Base-by-base conservation (phyloP, 2,888 invertebrate genomes). In the Halocaridina rubra region DNA sequence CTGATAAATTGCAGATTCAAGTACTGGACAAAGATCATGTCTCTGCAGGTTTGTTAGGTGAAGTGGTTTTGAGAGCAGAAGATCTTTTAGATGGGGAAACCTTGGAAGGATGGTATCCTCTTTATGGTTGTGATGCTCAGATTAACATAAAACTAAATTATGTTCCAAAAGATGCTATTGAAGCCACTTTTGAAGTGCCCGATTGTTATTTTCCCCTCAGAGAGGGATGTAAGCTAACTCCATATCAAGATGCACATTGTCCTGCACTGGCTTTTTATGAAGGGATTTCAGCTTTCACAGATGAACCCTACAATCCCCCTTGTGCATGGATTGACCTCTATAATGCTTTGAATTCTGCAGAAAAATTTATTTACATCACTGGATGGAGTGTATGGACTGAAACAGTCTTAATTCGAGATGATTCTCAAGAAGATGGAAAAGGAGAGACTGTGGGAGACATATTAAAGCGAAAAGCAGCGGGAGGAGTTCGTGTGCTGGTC, bases 301-400 rank as follows among this genome's bases (percentile, higher is more conserved):
- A 85, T 13, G 82, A 81, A 39, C 72, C 86, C 1, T 88, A 86
- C 75, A 53, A 79, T 5, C 69, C 87, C 2, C 85, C 87, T 32
- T 84, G 88, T 80, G 87, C 87, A 10, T 88, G 88, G 88, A 81
- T 71, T 39, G 88, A 88, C 57, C 39, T 88, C 7, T 88, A 88
- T 76, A 74, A 87, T 8, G 81, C 88, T 10, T 57, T 88, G 8
- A 71, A 29, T 67, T 67, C 74, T 32, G 88, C 88, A 10, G 81
- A 88, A 67, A 75, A 57, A 8, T 86, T 88, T 59, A 88, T 88
- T 8, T 88, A 88, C 64, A 76, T 88, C 32, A 87, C 88, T 10
- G 88, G 88, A 5, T 88, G 88, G 88, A 88, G 88, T 81, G 88
- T 88, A 1, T 86, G 72, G 64, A 87, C 88, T 22, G 86, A 77